A percentile compares a stretch with the other conserved stretches of the same genome.
Conservation (phyloP, 2,888 invertebrate species). For the Lasioglossum pauxillum region DNA sequence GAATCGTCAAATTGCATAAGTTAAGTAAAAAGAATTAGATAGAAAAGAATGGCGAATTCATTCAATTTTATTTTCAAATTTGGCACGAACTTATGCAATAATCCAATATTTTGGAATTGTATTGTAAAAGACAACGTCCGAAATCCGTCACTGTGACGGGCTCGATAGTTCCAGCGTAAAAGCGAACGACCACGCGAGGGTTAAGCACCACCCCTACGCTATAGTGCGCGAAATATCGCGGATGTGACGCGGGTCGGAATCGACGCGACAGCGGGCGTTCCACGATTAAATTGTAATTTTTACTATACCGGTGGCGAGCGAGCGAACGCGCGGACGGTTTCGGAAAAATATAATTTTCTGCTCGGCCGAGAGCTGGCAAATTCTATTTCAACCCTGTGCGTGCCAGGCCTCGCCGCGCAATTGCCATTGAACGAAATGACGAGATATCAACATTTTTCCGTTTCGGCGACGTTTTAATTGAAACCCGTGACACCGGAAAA, state of each 20-base stretch:
- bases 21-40: too few relatives aligned
- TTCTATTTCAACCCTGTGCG: constrained; percentile 31
- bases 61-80: too few relatives aligned
- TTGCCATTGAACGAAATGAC: constrained; percentile 39
- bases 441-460: constrained; percentile 51
- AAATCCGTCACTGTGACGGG: background rate
- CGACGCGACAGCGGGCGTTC: background rate
- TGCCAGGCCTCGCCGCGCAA: constrained; percentile 26
- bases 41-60: too few relatives aligned
- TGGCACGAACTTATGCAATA: too few relatives aligned
- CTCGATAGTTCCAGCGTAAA: background rate
- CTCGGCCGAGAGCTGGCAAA: constrained; percentile 27
- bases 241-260: too few relatives aligned
- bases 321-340: background rate
- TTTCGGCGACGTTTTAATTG: constrained; percentile 55
- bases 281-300: constrained; percentile 37
- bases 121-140: background rate
- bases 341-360: constrained; percentile 50
- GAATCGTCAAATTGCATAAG: too few relatives aligned
- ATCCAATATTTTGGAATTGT: background rate
- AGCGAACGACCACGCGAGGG: background rate
- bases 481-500: constrained; percentile 42
- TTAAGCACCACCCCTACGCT: too few relatives aligned
- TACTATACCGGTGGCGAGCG: constrained; percentile 12
- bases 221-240: background rate